Evolutionary conservation across 2,888 invertebrate genomes (phyloP), one percentile per base, ranked within the genome.

Genomic region (Brachycybe producta): DNA sequence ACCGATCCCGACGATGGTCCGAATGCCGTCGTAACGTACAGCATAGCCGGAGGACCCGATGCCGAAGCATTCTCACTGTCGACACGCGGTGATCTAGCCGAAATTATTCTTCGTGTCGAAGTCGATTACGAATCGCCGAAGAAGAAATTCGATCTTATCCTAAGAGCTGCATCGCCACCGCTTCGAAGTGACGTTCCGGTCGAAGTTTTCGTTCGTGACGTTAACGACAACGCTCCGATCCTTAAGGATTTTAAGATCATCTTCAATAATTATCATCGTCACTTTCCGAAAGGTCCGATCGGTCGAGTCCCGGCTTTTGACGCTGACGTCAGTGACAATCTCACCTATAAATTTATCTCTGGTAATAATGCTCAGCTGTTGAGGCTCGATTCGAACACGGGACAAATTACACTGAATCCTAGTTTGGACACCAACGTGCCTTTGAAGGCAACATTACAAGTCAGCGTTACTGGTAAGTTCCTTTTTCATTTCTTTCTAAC

Each of bases 401-500:
- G 94, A 0, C 80, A 84, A 32, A 75, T 95, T 60, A 84, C 80
- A 1, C 70, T 95, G 0, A 91, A 92, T 8, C 88, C 91, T 0
- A 87, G 90, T 61, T 72, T 95, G 19, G 92, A 95, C 65, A 94
- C 94, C 1, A 94, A 95, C 67, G 91, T 95, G 5, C 87, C 92
- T 0, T 84, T 91, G 63, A 74, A 86, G 34, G 94, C 92, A 2
- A 84, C 84, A 0, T 88, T 95, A 84, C 87, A 88, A 67, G 82
- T 95, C 26, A 84, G 86, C 24, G 94, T 94, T 0, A 79, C 84
- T 54, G 82, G 82, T 81, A 60, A 59, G 60, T 58, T 11, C 19
- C 27, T 13, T 40, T 2, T 35, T 23, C 19, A n/a, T 23, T 24
- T 23, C 13, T 32, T 13, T 32, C 8, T 32, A 11, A 32, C 8